Conservation (phyloP, 2,888 invertebrate genomes). For the Hecatera dysodea region DNA sequence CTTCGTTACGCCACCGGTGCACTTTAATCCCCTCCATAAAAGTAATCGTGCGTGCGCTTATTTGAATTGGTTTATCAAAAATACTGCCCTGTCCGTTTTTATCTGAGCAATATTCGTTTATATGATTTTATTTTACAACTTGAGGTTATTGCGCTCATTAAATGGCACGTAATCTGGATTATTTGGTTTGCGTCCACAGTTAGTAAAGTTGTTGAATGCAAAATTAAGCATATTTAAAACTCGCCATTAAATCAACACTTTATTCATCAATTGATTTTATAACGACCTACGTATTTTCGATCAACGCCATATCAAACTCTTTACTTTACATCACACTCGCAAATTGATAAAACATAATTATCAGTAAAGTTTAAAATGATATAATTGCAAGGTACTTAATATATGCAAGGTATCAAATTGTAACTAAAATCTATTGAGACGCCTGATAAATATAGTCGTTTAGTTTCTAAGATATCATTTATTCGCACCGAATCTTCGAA, state of each 20-base stretch:
- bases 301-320: conserved; percentile 5
- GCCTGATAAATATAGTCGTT: conserved; percentile 15
- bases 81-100: conserved; percentile 78
- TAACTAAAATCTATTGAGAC: conserved; percentile 5
- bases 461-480: conserved; percentile 8
- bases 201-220: background rate
- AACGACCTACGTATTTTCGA: background rate
- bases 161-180: conserved; percentile 46
- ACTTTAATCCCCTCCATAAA: conserved; percentile 86
- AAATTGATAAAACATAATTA: conserved; percentile 9
- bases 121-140: conserved; percentile 70
- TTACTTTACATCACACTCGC: background rate
- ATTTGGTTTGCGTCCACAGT: conserved; percentile 27
- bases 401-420: too few species aligned
- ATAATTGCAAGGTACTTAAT: conserved; percentile 9
- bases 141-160: conserved; percentile 62
- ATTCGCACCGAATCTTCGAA: conserved; percentile 14
- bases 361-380: conserved; percentile 11
- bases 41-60: conserved; percentile 84
- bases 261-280: conserved; percentile 12
- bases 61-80: conserved; percentile 83
- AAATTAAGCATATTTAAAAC: conserved; percentile 1
- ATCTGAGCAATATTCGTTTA: conserved; percentile 71
- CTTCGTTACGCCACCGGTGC: conserved; percentile 76
- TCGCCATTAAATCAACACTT: background rate